These are phyloP conservation scores for Mesoclemmys tuberculata DNA, from an alignment of 2,113 vertebrate genomes.

Conservation along the genomic window DNA sequence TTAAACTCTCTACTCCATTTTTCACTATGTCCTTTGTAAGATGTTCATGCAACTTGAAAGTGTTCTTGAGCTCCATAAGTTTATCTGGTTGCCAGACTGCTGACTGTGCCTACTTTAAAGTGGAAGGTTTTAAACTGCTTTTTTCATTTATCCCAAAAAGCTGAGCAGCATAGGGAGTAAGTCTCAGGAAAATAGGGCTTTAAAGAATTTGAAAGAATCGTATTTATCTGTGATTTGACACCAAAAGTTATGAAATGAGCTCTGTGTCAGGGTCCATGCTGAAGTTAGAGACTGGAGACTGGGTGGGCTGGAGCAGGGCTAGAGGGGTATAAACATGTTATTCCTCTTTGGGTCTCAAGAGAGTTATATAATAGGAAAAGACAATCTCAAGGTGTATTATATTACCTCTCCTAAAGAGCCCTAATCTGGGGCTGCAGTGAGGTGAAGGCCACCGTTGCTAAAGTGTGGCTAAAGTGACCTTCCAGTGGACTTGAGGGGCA, in stretches of 20 bases:
- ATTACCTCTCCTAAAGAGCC: not conserved
- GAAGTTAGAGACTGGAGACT: not conserved
- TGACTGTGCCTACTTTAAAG: constrained; percentile 36
- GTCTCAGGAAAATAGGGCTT: constrained; percentile 6
- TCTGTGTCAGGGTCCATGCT: not conserved
- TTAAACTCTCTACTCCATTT: constrained; percentile 16
- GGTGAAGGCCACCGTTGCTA: not conserved
- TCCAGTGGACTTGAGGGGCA: not conserved
- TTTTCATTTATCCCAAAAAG: constrained; percentile 32
- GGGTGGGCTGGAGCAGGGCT: not conserved
- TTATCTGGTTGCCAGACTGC: constrained; percentile 26
- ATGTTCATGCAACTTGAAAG: constrained; percentile 30
- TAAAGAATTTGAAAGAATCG: constrained; percentile 29
- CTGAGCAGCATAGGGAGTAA: constrained; percentile 9
- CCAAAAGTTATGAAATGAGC: not conserved
- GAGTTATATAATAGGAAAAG: not conserved
- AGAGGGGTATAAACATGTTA: not conserved
- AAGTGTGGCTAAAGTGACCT: not conserved
- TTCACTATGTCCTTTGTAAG: not conserved
- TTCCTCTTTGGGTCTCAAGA: not conserved
- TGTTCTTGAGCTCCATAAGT: constrained; percentile 45
- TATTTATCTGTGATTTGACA: constrained; percentile 32
- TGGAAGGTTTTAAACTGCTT: not conserved
- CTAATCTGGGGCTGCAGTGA: not conserved
- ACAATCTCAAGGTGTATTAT: too few relatives aligned